phyloP scores from a whole-genome alignment of 2,888 invertebrate genomes.

The Lycaena phlaeas region DNA sequence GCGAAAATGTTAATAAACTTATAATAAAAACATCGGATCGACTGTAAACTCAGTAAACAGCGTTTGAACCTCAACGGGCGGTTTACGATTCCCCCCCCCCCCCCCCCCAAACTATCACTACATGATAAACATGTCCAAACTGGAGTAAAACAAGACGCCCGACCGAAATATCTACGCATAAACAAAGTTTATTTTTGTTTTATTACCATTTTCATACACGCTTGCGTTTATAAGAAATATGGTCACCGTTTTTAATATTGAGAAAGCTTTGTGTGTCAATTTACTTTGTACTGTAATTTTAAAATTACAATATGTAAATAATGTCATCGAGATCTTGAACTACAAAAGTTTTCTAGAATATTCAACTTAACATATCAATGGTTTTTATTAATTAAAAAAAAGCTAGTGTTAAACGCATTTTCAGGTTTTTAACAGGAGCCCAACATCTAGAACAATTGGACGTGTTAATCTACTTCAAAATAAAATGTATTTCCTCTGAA shows the following conservation, averaged over 20 bases:
- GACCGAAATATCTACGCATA: constrained; percentile 47
- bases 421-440: background rate
- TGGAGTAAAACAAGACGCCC: constrained; percentile 41
- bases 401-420: too few species aligned
- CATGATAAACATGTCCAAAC: constrained; percentile 53
- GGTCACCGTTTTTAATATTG: background rate
- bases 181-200: constrained; percentile 30
- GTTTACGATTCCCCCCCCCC: constrained; percentile 44
- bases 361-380: too few species aligned
- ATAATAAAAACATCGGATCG: constrained; percentile 13
- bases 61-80: constrained; percentile 37
- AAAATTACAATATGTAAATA: too few species aligned
- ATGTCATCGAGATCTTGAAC: too few species aligned
- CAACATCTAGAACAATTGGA: background rate
- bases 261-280: background rate
- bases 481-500: background rate
- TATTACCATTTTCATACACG: constrained; percentile 7
- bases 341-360: too few species aligned
- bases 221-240: background rate
- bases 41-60: constrained; percentile 44
- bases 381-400: too few species aligned
- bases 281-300: too few species aligned
- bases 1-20: too few species aligned
- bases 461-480: background rate
- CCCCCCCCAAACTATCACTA: constrained; percentile 33